Percentiles rank a stretch among this genome's conserved stretches.
phyloP scores from a whole-genome alignment of 2,888 invertebrate species.

The Pachydiplax longipennis region DNA sequence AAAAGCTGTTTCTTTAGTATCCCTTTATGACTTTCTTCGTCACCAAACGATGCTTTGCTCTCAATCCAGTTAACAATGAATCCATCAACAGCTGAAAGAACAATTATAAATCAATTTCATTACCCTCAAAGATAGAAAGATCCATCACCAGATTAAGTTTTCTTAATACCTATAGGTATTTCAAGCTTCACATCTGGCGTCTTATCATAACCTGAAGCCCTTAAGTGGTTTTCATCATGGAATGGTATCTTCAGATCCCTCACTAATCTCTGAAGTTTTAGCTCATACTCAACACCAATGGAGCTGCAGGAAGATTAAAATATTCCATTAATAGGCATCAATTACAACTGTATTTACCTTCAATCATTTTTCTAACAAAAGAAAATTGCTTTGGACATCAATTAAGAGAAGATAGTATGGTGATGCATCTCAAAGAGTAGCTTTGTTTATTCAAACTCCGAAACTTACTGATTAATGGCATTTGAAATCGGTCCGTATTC shows the following conservation, averaged over 20 bases:
- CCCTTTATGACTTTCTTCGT: conserved; percentile 78
- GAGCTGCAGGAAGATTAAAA: conserved; percentile 63
- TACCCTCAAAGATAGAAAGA: too few relatives aligned
- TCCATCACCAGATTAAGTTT: not conserved
- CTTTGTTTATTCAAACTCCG: not conserved
- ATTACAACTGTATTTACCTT: not conserved
- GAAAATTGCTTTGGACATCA: not conserved
- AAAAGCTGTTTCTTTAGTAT: conserved; percentile 85
- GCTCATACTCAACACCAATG: conserved; percentile 86
- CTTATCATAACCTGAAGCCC: conserved; percentile 88
- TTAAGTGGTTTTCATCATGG: conserved; percentile 79
- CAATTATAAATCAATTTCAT: not conserved
- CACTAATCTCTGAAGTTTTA: conserved; percentile 72
- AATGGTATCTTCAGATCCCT: conserved; percentile 68
- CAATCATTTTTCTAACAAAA: not conserved
- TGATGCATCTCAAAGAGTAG: too few relatives aligned
- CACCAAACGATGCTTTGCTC: conserved; percentile 95
- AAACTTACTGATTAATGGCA: conserved; percentile 75
- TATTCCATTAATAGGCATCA: not conserved
- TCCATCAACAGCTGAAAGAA: conserved; percentile 72
- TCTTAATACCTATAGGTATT: conserved; percentile 71
- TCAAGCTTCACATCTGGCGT: conserved; percentile 93
- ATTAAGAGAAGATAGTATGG: too few relatives aligned
- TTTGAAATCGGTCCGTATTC: conserved; percentile 85
- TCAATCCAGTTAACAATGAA: conserved; percentile 94